Conservation (phyloP, 2,797 vertebrate genomes). For the Erpetoichthys calabaricus region DNA sequence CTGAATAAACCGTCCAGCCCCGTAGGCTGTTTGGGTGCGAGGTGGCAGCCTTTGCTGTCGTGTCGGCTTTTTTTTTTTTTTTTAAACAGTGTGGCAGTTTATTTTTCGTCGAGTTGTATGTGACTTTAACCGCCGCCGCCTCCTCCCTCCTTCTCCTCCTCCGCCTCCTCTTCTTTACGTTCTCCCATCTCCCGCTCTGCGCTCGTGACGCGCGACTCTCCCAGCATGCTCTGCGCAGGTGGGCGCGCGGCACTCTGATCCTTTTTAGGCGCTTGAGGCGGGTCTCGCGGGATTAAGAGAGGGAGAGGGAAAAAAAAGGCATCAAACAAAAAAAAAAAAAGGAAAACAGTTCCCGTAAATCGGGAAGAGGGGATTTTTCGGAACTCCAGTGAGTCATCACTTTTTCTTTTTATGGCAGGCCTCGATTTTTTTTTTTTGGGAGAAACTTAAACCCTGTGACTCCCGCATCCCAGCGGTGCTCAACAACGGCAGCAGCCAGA, state of each 20-base stretch:
- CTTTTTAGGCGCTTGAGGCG: too few relatives aligned
- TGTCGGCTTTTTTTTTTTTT: too few relatives aligned
- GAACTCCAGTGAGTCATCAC: slow-evolving; percentile 63
- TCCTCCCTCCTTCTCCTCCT: not conserved
- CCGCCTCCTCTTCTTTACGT: not conserved
- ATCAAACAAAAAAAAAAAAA: slow-evolving; percentile 10
- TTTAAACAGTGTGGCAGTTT: not conserved
- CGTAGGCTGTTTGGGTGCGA: too few relatives aligned
- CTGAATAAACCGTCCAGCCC: too few relatives aligned
- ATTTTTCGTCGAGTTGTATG: not conserved
- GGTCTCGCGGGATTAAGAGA: not conserved
- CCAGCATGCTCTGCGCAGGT: too few relatives aligned
- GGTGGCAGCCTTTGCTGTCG: too few relatives aligned
- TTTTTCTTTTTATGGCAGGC: slow-evolving; percentile 43
- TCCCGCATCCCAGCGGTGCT: too few relatives aligned
- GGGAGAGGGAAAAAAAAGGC: not conserved
- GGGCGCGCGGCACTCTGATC: too few relatives aligned
- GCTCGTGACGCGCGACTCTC: not conserved
- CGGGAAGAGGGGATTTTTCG: slow-evolving; percentile 53
- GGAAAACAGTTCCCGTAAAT: slow-evolving; percentile 54
- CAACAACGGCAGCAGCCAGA: too few relatives aligned
- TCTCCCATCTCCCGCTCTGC: slow-evolving; percentile 9
- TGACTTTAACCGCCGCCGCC: not conserved
- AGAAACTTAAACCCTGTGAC: too few relatives aligned
- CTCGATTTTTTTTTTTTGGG: too few relatives aligned